Evolutionary conservation across 2,888 invertebrate species (phyloP), one percentile per base, ranked within the genome.

Genomic region (Cynaeus angustus): DNA sequence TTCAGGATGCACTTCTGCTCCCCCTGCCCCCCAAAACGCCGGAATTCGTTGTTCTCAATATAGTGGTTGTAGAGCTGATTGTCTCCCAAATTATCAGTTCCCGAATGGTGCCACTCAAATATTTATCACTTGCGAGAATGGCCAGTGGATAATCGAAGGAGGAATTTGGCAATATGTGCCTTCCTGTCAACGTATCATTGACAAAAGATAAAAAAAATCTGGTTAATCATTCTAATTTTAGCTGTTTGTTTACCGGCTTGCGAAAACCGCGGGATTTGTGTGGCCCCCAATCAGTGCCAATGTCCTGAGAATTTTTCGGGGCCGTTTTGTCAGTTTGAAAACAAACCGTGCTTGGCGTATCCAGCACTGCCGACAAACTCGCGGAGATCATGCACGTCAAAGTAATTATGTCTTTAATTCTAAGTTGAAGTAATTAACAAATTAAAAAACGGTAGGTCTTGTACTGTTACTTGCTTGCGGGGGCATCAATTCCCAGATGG

Each of bases 251-350:
- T 88, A 13, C 92, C 93, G 0, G 86, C 88, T 0, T 97, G 96
- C 83, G 87, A 91, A 80, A 95, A 96, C 84, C 92, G 90, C 61
- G 96, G 96, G 0, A 91, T 92, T 55, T 97, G 96, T 79, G 82
- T 92, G 1, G 88, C 88, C 21, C 92, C 93, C 0, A 92, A 94
- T 80, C 86, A 90, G 0, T 97, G 96, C 79, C 85, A 89, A 41
- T 97, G 96, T 78, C 89, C 92, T 0, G 88, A 90, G 52, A 91
- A 91, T 80, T 95, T 87, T 84, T 88, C 88, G 45, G 95, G 95
- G 2, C 88, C 89, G 0, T 88, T 89, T 77, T 95, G 95, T 80
- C 91, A 95, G 85, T 89, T 89, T 72, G 91, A 92, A 81, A 91
- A 90, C 80, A 90, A 90, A 68, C 91, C 92, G 0, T 94, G 94